Percentiles rank a stretch among this genome's conserved stretches.
phyloP scores from a whole-genome alignment of 2,113 vertebrate genomes.

The Zosterops pallidus region DNA sequence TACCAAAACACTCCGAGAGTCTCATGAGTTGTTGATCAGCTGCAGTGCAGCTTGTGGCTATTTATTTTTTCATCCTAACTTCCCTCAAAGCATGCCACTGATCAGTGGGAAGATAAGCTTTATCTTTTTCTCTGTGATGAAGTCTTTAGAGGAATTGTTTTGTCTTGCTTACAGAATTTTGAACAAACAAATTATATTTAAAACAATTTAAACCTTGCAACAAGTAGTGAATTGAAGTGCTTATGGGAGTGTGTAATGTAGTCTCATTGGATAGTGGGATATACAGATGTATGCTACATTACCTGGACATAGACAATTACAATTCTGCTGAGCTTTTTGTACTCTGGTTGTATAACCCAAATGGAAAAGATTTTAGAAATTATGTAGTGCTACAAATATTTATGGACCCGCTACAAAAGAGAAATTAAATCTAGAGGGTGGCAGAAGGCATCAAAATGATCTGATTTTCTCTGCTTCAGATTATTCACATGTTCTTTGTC shows the following conservation, averaged over 20 bases:
- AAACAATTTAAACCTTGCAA: neutral
- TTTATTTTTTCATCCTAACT: neutral
- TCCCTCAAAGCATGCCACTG: neutral
- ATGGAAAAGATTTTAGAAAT: neutral
- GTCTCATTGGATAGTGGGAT: neutral
- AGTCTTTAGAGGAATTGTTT: neutral
- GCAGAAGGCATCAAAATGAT: neutral
- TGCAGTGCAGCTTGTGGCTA: neutral
- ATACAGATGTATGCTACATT: rapidly evolving
- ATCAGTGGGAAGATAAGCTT: neutral
- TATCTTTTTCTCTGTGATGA: neutral
- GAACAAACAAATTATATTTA: neutral
- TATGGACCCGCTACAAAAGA: neutral
- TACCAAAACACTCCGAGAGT: neutral
- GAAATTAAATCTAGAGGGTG: neutral
- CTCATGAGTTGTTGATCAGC: neutral
- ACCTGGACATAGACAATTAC: neutral
- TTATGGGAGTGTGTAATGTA: neutral
- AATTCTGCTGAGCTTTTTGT: neutral
- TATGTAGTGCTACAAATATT: neutral
- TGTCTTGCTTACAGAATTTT: neutral
- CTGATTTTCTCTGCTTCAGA: neutral
- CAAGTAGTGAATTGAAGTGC: neutral
- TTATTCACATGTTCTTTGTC: neutral
- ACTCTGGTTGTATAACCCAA: neutral